These are phyloP conservation scores for Colossoma macropomum DNA, from an alignment of 2,113 vertebrate genomes.

Conservation along the genomic window DNA sequence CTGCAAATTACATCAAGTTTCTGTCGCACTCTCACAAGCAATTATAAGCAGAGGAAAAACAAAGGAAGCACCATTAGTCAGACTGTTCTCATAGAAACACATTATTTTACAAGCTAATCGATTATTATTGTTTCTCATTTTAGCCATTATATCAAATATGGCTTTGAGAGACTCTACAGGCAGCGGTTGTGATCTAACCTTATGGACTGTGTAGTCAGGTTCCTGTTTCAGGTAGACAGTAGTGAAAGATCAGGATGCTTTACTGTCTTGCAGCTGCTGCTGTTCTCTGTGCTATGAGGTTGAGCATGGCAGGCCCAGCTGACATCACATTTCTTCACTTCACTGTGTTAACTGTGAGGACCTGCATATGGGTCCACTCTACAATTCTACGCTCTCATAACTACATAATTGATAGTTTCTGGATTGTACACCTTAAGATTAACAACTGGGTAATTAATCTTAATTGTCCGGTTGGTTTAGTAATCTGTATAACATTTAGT, in stretches of 20 bases:
- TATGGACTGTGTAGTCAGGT: background rate
- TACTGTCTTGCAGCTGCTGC: no score
- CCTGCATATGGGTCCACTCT: background rate
- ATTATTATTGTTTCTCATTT: slow-evolving; percentile 1
- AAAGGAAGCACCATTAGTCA: slow-evolving; percentile 18
- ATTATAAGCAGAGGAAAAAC: slow-evolving; percentile 30
- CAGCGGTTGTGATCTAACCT: background rate
- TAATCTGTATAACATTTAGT: no score
- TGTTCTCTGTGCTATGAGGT: background rate
- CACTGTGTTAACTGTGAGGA: background rate
- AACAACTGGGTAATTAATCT: no score
- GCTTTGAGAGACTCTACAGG: background rate
- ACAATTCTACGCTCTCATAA: background rate
- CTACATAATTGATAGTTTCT: no score
- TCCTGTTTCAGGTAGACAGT: background rate
- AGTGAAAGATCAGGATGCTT: background rate
- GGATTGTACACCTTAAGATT: no score
- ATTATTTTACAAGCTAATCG: slow-evolving; percentile 14
- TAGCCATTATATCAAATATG: background rate
- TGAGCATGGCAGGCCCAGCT: background rate
- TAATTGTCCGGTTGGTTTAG: no score
- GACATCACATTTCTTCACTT: background rate
- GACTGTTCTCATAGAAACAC: slow-evolving; percentile 33
- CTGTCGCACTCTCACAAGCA: slow-evolving; percentile 37
- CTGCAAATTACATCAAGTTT: slow-evolving; percentile 44